These are phyloP conservation scores for Excalfactoria chinensis DNA, from an alignment of 2,113 vertebrate species.

Conservation along the genomic window DNA sequence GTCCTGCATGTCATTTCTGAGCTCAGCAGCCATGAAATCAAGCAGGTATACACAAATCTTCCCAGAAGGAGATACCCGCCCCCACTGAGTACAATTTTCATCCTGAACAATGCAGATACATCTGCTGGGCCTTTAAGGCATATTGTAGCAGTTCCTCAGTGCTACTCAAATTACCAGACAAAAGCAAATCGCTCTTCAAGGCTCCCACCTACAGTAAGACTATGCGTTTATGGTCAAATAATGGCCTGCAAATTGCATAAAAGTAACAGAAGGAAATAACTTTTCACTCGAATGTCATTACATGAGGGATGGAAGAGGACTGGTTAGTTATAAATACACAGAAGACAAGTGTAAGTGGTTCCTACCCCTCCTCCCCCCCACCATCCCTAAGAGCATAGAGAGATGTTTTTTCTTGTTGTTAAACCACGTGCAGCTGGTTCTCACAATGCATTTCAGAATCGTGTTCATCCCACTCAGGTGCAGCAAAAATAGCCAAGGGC, in stretches of 20 bases:
- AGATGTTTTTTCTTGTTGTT: not conserved
- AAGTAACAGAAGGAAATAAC: not conserved
- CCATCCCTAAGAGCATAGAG: not conserved
- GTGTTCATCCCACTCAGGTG: not conserved
- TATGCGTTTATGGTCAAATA: not conserved
- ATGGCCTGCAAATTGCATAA: not conserved
- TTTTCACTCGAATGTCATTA: not conserved
- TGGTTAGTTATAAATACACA: not conserved
- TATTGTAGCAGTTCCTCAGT: rapidly evolving
- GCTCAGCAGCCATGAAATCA: not conserved
- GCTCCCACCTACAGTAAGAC: not conserved
- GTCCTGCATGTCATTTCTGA: not conserved
- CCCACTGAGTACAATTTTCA: not conserved
- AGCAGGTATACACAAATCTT: not conserved
- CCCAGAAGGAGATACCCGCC: not conserved
- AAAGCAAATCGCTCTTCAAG: not conserved
- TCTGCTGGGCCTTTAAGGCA: not conserved
- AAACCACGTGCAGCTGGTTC: not conserved
- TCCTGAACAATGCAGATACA: not conserved
- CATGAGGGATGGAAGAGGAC: not conserved
- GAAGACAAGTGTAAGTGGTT: not conserved
- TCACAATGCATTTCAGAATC: not conserved
- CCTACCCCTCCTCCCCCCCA: not conserved
- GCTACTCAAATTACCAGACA: not conserved
- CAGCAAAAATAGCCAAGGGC: not conserved